Percentiles rank a stretch among this genome's conserved stretches.
These are phyloP conservation scores for Lacerta viridis DNA, from an alignment of 2,797 vertebrate species.

Conservation along the genomic window DNA sequence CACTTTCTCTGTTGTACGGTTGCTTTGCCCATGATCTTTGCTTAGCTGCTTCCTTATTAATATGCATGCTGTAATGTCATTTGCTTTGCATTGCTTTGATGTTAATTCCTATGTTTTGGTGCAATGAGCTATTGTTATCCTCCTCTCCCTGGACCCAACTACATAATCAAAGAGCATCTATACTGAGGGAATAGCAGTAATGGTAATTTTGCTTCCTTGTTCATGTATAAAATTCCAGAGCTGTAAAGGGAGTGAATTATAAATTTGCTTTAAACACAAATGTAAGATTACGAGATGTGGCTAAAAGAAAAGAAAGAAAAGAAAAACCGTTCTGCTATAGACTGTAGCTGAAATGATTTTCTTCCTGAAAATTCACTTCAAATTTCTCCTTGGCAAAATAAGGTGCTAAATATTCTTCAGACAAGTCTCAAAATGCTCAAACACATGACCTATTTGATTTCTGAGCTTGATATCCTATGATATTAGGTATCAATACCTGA, in stretches of 20 bases:
- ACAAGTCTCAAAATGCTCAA: not conserved
- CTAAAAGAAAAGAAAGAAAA: not conserved
- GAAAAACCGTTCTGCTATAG: not conserved
- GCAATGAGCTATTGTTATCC: constrained; percentile 73
- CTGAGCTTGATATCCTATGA: not conserved
- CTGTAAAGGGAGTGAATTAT: not conserved
- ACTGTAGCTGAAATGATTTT: not conserved
- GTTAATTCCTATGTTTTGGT: constrained; percentile 77
- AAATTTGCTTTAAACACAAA: not conserved
- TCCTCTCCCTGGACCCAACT: not conserved
- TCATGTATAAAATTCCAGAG: not conserved
- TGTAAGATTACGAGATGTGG: not conserved
- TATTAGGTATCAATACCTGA: not conserved
- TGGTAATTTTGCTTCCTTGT: not conserved
- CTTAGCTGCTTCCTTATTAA: constrained; percentile 68
- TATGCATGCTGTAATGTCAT: constrained; percentile 76
- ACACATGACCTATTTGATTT: not conserved
- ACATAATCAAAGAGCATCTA: constrained; percentile 10
- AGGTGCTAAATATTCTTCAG: not conserved
- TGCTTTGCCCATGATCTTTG: constrained; percentile 65
- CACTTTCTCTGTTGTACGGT: constrained; percentile 58
- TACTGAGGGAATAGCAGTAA: constrained; percentile 1
- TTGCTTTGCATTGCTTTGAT: constrained; percentile 78
- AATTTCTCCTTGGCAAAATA: not conserved
- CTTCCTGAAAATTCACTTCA: not conserved